Evolutionary conservation across 2,888 invertebrate species (phyloP), one percentile per base, ranked within the genome.

Genomic region (Amiota minor): DNA sequence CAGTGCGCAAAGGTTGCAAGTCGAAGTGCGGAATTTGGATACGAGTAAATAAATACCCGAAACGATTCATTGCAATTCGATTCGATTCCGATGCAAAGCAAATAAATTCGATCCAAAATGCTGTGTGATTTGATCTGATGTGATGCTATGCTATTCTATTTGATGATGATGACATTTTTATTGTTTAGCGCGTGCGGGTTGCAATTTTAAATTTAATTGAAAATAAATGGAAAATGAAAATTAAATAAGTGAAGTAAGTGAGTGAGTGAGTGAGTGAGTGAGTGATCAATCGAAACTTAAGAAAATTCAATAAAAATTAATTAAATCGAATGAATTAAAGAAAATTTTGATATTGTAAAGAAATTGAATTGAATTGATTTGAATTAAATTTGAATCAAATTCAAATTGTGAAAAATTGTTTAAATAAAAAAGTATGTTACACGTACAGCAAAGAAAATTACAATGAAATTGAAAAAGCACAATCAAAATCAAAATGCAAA

Each of bases 1-100:
- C 67, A 53, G 67, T n/a, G 50, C 50, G 67, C 50, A 50, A 53
- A 68, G 50, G 67, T 50, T 68, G 67, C 53, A 49, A 68, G 67
- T 16, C 10, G 59, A 3, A 16, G 9, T 9, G 18, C 59, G 59
- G 59, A 59, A 20, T 20, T 59, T 18, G n/a, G 23, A 16, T 18
- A 16, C 18, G 20, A 20, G 18, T 59, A 59, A 20, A 59, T 20
- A 20, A 18, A 12, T 20, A 20, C 23, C 35, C 35, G 35, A 35
- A 35, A 23, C 23, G 23, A 23, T 23, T n/a, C n/a, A n/a, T n/a
- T n/a, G n/a, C n/a, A n/a, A n/a, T n/a, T 23, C 23, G 3, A 23
- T 23, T 35, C 0, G 35, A 35, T 35, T 35, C 35, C 35, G 2
- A 35, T 35, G 35, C 2, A 35, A 35, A 35, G 35, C 6, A 35